Base-by-base conservation (phyloP, 1,140 invertebrate genomes). In the Daktulosphaira vitifoliae region DNA sequence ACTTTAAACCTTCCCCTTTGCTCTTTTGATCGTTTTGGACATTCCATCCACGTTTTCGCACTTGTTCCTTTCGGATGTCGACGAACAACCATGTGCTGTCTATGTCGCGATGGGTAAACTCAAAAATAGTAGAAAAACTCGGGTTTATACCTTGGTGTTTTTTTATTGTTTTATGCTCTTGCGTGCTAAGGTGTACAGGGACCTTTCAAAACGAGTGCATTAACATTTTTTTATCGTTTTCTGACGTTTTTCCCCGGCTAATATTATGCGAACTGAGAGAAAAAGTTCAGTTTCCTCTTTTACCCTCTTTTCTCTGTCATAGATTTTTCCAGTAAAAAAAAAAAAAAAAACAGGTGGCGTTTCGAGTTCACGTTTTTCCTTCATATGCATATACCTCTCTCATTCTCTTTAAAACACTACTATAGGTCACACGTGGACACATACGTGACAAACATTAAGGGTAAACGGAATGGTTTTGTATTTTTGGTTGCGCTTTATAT, bases 191-290 rank as follows among this genome's bases (percentile, higher is more conserved):
- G 11, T 9, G 52, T 39, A n/a, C 8, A 25, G 7, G 20, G 38
- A 9, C n/a, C 18, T 15, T 26, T 38, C 39, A 44, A 59, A 59
- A 62, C 56, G 54, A 62, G 56, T 62, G 56, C 56, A 62, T 62
- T 62, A 62, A 62, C 56, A 62, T 62, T 62, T 62, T 62, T 62
- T 46, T 62, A 62, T 62, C 56, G 56, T 62, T 62, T 62, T 62
- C 56, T 62, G 56, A 62, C 56, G 56, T 62, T 62, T 62, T 46
- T 44, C 39, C 39, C 56, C 42, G 54, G 39, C 42, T 48, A 48
- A 46, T 62, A 62, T 48, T 62, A 62, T 59, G 42, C 56, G 42
- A 9, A 25, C 16, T 38, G 25, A 8, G n/a, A 46, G 22, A 56
- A 62, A 62, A 62, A 62, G 42, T 62, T 62, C 23, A 23, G 54